phyloP scores from a whole-genome alignment of 2,888 invertebrate genomes.

The Iphiclides podalirius region DNA sequence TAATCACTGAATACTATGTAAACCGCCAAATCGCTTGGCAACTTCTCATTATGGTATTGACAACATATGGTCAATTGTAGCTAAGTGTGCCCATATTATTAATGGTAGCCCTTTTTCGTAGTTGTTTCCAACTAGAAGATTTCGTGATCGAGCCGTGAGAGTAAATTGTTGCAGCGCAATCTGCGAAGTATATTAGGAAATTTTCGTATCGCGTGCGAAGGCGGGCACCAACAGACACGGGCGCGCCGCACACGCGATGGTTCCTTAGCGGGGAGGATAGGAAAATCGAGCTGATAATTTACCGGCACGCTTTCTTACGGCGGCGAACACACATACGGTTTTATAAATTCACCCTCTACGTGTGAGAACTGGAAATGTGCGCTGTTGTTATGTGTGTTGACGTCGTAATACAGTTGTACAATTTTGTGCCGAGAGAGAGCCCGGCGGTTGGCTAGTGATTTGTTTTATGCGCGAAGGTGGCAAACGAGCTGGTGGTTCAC shows the following conservation, averaged over 20 bases:
- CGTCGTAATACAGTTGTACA: slow-evolving; percentile 14
- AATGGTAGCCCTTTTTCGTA: too few relatives aligned
- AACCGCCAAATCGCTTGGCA: too few relatives aligned
- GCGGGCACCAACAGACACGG: slow-evolving; percentile 43
- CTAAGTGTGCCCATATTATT: too few relatives aligned
- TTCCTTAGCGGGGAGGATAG: slow-evolving; percentile 46
- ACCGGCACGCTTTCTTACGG: slow-evolving; percentile 41
- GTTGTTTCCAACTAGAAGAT: slow-evolving; percentile 32
- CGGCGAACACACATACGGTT: slow-evolving; percentile 4
- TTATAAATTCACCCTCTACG: neutral
- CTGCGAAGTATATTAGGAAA: slow-evolving; percentile 59
- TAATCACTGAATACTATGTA: too few relatives aligned
- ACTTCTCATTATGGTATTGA: too few relatives aligned
- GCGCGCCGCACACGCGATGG: slow-evolving; percentile 57
- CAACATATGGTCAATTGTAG: too few relatives aligned
- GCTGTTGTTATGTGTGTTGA: slow-evolving; percentile 13
- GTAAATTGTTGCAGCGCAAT: slow-evolving; percentile 54
- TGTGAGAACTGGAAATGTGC: neutral
- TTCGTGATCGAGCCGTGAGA: slow-evolving; percentile 48
- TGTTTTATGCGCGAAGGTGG: too few relatives aligned
- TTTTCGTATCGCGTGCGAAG: slow-evolving; percentile 68
- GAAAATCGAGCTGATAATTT: slow-evolving; percentile 60
- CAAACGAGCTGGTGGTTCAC: too few relatives aligned
- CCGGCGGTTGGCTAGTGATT: too few relatives aligned
- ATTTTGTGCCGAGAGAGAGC: neutral